These are phyloP conservation scores for Neomorphus geoffroyi DNA, from an alignment of 2,797 vertebrate genomes.

Conservation along the genomic window DNA sequence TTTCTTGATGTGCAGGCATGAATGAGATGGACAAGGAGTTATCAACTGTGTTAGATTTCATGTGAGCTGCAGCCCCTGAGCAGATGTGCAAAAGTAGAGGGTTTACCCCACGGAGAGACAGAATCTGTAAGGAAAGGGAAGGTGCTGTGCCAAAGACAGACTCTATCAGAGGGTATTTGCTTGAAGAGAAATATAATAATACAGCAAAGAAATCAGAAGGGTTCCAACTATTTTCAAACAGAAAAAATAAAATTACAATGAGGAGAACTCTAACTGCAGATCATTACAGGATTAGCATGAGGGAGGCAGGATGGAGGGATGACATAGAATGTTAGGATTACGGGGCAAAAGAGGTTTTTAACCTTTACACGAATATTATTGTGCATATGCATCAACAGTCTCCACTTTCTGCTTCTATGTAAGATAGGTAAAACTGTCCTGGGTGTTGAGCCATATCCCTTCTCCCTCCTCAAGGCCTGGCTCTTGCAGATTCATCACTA, in stretches of 20 bases:
- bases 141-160: background rate
- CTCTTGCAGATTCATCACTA: background rate
- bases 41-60: background rate
- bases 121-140: background rate
- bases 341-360: background rate
- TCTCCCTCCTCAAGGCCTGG: background rate
- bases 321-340: background rate
- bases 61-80: background rate
- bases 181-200: background rate
- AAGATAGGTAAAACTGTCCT: background rate
- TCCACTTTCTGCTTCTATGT: background rate
- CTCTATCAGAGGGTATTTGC: background rate
- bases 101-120: background rate
- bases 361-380: background rate
- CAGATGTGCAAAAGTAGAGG: background rate
- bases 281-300: background rate
- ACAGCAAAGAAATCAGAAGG: background rate
- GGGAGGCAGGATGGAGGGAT: background rate
- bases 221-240: background rate
- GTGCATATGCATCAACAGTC: background rate
- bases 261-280: background rate
- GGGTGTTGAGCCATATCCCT: background rate
- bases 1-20: background rate
- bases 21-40: background rate
- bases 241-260: background rate